phyloP scores from a whole-genome alignment of 1,140 invertebrate genomes.

The Penaeus chinensis region DNA sequence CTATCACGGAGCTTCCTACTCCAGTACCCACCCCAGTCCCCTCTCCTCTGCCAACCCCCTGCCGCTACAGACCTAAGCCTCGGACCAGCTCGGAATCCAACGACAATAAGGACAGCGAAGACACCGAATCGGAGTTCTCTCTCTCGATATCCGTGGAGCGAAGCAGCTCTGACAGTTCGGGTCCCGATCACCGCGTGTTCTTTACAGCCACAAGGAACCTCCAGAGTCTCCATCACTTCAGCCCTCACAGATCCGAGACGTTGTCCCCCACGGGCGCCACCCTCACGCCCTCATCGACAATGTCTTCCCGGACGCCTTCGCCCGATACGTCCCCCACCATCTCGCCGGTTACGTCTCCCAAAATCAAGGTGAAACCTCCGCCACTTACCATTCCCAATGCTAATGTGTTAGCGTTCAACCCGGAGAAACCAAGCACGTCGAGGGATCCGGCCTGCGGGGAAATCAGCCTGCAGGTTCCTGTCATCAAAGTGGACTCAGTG shows the following conservation, averaged over 20 bases:
- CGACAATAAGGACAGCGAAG: conserved; percentile 60
- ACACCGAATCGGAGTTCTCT: conserved; percentile 62
- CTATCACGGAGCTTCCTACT: conserved; percentile 79
- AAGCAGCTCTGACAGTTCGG: conserved; percentile 59
- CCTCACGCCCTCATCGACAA: conserved; percentile 47
- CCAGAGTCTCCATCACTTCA: conserved; percentile 26
- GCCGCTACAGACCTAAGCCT: conserved; percentile 51
- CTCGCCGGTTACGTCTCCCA: conserved; percentile 63
- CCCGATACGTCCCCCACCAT: conserved; percentile 50
- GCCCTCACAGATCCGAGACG: conserved; percentile 13
- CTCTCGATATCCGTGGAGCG: conserved; percentile 60
- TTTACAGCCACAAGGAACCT: conserved; percentile 39
- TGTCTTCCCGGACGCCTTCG: conserved; percentile 53
- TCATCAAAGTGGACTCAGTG: conserved; percentile 58
- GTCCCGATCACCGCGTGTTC: conserved; percentile 58
- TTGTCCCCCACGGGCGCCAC: conserved; percentile 38
- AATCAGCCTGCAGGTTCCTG: conserved; percentile 36
- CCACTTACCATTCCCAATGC: conserved; percentile 64
- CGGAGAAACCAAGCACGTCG: conserved; percentile 16
- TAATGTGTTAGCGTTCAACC: conserved; percentile 58
- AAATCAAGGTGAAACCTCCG: conserved; percentile 64
- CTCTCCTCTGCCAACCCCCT: conserved; percentile 77
- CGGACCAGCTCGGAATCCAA: conserved; percentile 59
- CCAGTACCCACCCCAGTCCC: conserved; percentile 72
- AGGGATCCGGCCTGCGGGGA: conserved; percentile 21